Evolutionary conservation across 2,797 vertebrate genomes (phyloP).

Genomic region (Paratrypauchen microcephalus): DNA sequence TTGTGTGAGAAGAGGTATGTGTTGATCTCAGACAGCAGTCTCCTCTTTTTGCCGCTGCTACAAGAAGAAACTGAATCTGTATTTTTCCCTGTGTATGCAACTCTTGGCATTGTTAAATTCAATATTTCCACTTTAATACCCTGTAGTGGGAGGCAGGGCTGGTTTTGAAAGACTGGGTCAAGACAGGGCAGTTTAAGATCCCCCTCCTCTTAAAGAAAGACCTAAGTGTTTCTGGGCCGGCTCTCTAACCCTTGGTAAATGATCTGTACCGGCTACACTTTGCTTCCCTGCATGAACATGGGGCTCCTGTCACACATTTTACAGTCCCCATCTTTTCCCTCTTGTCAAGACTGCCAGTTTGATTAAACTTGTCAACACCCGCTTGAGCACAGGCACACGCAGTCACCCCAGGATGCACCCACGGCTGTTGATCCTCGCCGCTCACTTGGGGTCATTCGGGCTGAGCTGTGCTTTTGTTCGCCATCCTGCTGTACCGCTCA

Average conservation of each 20-base stretch:
- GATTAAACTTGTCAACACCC: conserved; percentile 73
- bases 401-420: conserved; percentile 51
- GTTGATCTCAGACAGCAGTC: conserved; percentile 48
- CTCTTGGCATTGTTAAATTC: conserved; percentile 52
- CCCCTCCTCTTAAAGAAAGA: conserved; percentile 47
- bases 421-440: conserved; percentile 41
- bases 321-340: conserved; percentile 46
- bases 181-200: conserved; percentile 43
- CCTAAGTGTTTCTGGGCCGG: conserved; percentile 22
- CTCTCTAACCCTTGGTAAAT: conserved; percentile 41
- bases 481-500: conserved; percentile 57
- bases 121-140: conserved; percentile 52
- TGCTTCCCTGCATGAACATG: conserved; percentile 58
- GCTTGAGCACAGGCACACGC: conserved; percentile 38
- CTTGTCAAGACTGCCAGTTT: conserved; percentile 66
- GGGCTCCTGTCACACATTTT: conserved; percentile 49
- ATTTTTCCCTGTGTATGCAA: conserved; percentile 42
- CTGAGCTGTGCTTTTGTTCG: conserved; percentile 58
- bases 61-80: conserved; percentile 42
- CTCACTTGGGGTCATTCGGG: conserved; percentile 64
- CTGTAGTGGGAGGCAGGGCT: conserved; percentile 40
- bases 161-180: conserved; percentile 59
- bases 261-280: conserved; percentile 34
- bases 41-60: conserved; percentile 47
- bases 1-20: conserved; percentile 19